Evolutionary conservation across 2,113 vertebrate genomes (phyloP).

Genomic region (Platysternon megacephalum): DNA sequence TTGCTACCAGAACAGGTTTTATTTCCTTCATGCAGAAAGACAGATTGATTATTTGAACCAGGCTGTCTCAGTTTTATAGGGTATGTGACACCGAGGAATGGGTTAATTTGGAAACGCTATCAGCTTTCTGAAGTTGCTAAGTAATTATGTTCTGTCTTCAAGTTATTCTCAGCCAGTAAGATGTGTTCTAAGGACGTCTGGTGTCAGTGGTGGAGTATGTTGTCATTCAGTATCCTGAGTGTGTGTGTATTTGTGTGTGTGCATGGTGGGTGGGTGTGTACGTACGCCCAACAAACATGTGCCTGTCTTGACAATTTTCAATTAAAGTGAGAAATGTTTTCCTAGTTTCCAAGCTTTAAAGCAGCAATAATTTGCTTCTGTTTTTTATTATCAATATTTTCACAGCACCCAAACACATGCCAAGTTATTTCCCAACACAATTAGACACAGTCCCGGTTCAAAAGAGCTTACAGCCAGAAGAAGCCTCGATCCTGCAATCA

Average conservation of each 20-base stretch:
- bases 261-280: not conserved
- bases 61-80: not conserved
- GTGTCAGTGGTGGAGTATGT: not conserved
- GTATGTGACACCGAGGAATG: not conserved
- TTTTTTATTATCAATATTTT: not conserved
- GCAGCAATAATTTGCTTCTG: not conserved
- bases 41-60: not conserved
- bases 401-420: not conserved
- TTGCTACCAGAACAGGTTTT: not conserved
- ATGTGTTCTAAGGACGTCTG: not conserved
- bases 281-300: not conserved
- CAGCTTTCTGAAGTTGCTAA: accelerated
- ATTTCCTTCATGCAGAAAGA: not conserved
- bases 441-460: not conserved
- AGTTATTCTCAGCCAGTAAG: not conserved
- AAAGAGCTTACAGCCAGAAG: not conserved
- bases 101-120: not conserved
- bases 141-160: not conserved
- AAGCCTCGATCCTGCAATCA: not conserved
- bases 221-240: not conserved
- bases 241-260: not conserved
- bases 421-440: not conserved
- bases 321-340: not conserved
- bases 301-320: not conserved
- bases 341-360: not conserved